Conservation (phyloP, 1,140 invertebrate genomes). For the Dufourea novaeangliae region DNA sequence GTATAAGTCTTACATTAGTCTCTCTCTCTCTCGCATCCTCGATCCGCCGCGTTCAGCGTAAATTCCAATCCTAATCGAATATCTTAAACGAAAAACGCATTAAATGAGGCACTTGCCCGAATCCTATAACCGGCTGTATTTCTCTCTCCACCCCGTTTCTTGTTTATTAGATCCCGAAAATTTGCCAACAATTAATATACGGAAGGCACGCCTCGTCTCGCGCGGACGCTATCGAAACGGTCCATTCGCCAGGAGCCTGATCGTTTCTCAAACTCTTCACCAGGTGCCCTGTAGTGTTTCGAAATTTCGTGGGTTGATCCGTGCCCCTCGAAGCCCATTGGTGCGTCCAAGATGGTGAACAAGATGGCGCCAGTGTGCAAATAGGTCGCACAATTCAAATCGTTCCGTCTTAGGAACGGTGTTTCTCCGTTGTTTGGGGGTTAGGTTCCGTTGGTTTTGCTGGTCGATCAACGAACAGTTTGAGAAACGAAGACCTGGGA, state of each 20-base stretch:
- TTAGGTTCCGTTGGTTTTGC: too few relatives aligned
- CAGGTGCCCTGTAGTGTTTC: too few relatives aligned
- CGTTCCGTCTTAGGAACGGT: background rate
- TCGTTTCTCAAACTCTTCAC: constrained; percentile 68
- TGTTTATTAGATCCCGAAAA: constrained; percentile 77
- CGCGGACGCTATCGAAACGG: constrained; percentile 72
- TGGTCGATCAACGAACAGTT: background rate
- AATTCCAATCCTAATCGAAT: constrained; percentile 38
- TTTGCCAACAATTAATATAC: constrained; percentile 81
- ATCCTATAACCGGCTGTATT: constrained; percentile 54
- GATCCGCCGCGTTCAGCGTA: constrained; percentile 36
- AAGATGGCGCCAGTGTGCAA: background rate
- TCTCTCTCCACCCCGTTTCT: constrained; percentile 38
- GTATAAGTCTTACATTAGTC: constrained; percentile 73
- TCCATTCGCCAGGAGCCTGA: constrained; percentile 66
- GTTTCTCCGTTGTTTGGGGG: too few relatives aligned
- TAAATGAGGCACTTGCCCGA: constrained; percentile 68
- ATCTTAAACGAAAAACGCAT: constrained; percentile 65
- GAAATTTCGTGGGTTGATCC: background rate
- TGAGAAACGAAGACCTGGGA: constrained; percentile 16
- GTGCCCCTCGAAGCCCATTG: background rate
- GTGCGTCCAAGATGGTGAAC: background rate
- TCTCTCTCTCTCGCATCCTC: constrained; percentile 54
- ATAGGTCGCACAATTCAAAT: background rate
- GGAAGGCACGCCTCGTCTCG: constrained; percentile 81